Conservation (phyloP, 2,888 invertebrate genomes). For the Miltochrista miniata region DNA sequence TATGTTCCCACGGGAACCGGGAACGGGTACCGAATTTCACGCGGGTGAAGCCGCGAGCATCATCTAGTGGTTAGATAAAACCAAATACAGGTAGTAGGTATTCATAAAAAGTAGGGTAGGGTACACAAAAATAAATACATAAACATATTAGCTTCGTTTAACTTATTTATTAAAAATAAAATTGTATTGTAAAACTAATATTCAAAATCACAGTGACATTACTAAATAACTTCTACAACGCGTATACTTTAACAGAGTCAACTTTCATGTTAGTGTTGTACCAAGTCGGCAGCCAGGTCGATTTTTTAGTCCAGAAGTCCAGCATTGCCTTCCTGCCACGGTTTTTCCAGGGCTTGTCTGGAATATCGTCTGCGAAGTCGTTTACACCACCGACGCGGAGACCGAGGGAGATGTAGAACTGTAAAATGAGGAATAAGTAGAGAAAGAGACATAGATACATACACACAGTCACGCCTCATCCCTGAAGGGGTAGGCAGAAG, state of each 20-base stretch:
- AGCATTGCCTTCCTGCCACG: conserved; percentile 84
- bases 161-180: background rate
- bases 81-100: no score
- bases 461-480: no score
- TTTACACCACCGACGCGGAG: conserved; percentile 91
- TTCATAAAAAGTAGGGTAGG: no score
- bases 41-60: no score
- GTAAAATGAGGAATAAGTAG: conserved; percentile 16
- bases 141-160: no score
- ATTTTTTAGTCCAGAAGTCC: conserved; percentile 85
- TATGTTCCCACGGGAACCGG: no score
- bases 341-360: conserved; percentile 91
- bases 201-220: conserved; percentile 17
- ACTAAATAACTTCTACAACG: conserved; percentile 50
- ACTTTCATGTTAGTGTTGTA: conserved; percentile 79
- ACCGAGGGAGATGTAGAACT: conserved; percentile 91
- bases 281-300: conserved; percentile 87
- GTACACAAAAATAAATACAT: no score
- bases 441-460: no score
- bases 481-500: no score
- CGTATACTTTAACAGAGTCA: conserved; percentile 85
- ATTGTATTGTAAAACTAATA: background rate
- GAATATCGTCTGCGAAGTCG: conserved; percentile 85
- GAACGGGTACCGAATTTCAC: no score
- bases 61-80: no score